phyloP scores from a whole-genome alignment of 2,797 vertebrate genomes.

The Esox lucius region DNA sequence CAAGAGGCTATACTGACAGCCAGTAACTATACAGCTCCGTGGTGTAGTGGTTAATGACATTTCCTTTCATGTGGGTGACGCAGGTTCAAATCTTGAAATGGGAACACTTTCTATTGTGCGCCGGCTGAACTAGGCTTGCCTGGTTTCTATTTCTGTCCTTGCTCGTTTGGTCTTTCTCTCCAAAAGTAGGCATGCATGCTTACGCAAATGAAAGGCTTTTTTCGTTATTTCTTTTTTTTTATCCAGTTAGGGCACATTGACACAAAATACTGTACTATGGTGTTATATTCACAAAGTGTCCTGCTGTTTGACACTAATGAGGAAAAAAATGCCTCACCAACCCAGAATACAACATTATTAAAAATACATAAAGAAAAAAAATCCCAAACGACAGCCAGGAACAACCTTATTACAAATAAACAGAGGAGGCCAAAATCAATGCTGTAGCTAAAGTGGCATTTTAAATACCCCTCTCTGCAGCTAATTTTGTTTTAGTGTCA shows the following conservation, averaged over 20 bases:
- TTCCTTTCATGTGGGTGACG: too few species aligned
- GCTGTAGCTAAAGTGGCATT: too few species aligned
- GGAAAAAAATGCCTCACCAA: background rate
- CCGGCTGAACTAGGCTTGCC: too few species aligned
- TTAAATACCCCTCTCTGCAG: background rate
- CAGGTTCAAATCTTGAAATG: too few species aligned
- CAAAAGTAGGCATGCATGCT: background rate
- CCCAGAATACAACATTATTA: constrained; percentile 22
- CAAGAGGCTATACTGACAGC: too few species aligned
- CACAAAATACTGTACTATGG: constrained; percentile 32
- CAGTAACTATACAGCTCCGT: too few species aligned
- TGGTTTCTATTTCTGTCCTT: background rate
- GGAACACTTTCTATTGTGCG: too few species aligned
- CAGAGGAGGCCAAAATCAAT: background rate
- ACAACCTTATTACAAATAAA: constrained; percentile 26
- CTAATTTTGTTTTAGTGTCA: background rate
- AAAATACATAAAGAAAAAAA: constrained; percentile 8
- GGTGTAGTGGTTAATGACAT: too few species aligned
- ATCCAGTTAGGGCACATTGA: constrained; percentile 35
- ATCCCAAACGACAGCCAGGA: background rate
- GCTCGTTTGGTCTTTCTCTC: background rate
- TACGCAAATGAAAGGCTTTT: background rate
- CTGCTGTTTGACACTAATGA: constrained; percentile 49
- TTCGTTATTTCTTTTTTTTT: constrained; percentile 21
- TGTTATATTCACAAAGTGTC: constrained; percentile 43